Conservation (phyloP, 2,113 vertebrate species). For the Hippocampus comes region DNA sequence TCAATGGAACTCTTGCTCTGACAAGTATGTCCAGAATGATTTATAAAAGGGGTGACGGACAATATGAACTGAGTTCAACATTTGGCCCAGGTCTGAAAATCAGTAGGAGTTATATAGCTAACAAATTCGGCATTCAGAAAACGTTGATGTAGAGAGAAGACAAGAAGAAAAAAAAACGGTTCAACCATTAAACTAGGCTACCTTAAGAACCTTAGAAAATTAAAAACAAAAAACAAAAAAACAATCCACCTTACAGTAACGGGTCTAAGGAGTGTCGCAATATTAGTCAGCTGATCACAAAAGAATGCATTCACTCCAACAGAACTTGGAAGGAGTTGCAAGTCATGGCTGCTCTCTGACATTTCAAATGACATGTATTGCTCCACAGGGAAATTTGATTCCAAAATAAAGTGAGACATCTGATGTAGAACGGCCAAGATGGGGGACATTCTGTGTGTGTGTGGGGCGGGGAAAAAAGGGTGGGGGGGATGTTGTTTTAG, state of each 20-base stretch:
- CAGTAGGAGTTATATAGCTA: background rate
- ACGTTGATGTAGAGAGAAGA: background rate
- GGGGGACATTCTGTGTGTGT: slow-evolving; percentile 47
- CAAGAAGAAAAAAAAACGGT: background rate
- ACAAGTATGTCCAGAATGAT: too few species aligned
- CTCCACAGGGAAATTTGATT: slow-evolving; percentile 54
- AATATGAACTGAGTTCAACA: background rate
- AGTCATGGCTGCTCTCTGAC: slow-evolving; percentile 8
- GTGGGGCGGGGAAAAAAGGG: too few species aligned
- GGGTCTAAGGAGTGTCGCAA: background rate
- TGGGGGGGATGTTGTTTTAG: slow-evolving; percentile 33
- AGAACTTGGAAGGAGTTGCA: background rate
- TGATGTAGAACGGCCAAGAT: slow-evolving; percentile 48
- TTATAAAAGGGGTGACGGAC: background rate
- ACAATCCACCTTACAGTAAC: background rate
- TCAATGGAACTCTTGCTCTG: too few species aligned
- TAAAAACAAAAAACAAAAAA: background rate
- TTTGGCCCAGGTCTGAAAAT: background rate
- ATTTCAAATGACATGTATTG: slow-evolving; percentile 47
- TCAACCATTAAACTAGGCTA: background rate
- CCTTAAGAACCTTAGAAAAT: background rate
- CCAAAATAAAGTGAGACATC: slow-evolving; percentile 51
- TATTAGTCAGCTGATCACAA: background rate
- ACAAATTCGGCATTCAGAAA: background rate
- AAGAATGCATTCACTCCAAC: background rate